Evolutionary conservation across 2,113 vertebrate species (phyloP).

Genomic region (Otocyon megalotis): DNA sequence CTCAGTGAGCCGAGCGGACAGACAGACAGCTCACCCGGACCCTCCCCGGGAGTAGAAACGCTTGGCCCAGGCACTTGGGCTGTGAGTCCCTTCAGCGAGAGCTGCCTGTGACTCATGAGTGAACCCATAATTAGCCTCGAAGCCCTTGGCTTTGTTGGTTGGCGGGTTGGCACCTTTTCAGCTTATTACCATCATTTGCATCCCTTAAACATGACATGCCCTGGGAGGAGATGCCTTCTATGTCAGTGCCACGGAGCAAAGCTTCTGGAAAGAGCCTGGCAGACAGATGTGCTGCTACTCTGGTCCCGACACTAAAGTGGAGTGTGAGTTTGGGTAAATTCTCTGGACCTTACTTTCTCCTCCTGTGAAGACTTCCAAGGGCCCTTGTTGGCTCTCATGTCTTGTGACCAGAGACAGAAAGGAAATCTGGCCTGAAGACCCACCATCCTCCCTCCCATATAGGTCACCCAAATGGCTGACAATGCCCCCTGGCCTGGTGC

Average conservation of each 20-base stretch:
- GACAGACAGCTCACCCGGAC: conserved; percentile 37
- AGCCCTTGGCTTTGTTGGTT: conserved; percentile 40
- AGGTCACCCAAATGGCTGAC: no score
- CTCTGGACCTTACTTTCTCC: not conserved
- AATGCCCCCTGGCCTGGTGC: rapidly evolving
- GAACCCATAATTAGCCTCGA: conserved; percentile 50
- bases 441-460: rapidly evolving
- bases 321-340: not conserved
- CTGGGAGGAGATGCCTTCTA: not conserved
- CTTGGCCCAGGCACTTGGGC: not conserved
- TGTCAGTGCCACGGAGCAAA: not conserved
- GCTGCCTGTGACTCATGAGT: conserved; percentile 61
- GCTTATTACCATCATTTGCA: not conserved
- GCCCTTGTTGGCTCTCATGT: not conserved
- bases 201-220: not conserved
- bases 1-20: not conserved
- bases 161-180: not conserved
- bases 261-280: not conserved
- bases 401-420: not conserved
- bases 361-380: not conserved
- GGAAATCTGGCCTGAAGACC: not conserved
- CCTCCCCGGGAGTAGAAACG: conserved; percentile 20
- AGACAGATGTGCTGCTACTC: not conserved
- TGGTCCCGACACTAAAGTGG: not conserved
- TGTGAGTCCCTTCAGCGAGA: conserved; percentile 49